Evolutionary conservation across 1,140 invertebrate species (phyloP).

Genomic region (Trichonephila clavipes): DNA sequence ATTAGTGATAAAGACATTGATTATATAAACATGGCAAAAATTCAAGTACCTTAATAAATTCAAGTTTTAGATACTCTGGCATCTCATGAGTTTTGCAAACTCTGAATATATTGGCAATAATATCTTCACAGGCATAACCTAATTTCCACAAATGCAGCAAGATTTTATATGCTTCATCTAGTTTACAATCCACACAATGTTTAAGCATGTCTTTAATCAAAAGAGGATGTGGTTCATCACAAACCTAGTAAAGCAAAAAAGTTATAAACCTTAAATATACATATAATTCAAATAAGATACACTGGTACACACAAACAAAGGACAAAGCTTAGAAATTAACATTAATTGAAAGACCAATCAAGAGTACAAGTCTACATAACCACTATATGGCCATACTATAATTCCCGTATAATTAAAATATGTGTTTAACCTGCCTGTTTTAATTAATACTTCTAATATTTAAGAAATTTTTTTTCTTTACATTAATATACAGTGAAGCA

Average conservation of each 20-base stretch:
- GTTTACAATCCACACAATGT: slow-evolving; percentile 89
- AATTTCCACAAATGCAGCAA: slow-evolving; percentile 93
- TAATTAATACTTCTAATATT: too few relatives aligned
- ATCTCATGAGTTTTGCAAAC: slow-evolving; percentile 93
- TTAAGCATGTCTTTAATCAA: slow-evolving; percentile 95
- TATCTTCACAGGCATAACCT: slow-evolving; percentile 97
- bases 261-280: neutral
- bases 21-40: too few relatives aligned
- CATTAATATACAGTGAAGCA: neutral
- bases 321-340: too few relatives aligned
- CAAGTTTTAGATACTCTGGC: slow-evolving; percentile 90
- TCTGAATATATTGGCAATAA: slow-evolving; percentile 96
- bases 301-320: too few relatives aligned
- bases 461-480: too few relatives aligned
- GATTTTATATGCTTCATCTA: slow-evolving; percentile 93
- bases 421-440: too few relatives aligned
- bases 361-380: too few relatives aligned
- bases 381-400: too few relatives aligned
- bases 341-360: too few relatives aligned
- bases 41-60: slow-evolving; percentile 89
- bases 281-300: too few relatives aligned
- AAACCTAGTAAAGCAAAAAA: slow-evolving; percentile 85
- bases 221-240: slow-evolving; percentile 99
- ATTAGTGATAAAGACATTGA: too few relatives aligned
- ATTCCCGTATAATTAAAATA: too few relatives aligned